These are phyloP conservation scores for Scarus forsteni DNA, from an alignment of 2,797 vertebrate genomes.

Conservation along the genomic window DNA sequence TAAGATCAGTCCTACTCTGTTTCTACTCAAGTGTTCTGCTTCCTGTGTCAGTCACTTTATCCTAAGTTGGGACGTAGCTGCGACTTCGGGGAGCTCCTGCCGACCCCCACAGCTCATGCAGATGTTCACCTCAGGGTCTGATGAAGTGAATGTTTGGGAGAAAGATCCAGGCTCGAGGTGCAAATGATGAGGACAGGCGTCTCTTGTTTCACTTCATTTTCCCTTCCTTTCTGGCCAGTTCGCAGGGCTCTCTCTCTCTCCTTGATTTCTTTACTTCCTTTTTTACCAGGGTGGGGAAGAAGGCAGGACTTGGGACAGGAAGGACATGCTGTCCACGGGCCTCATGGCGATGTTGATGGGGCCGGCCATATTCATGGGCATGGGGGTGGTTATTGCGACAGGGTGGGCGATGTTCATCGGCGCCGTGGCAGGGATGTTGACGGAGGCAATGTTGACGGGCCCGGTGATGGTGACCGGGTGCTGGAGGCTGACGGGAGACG, in stretches of 20 bases:
- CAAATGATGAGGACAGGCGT: conserved; percentile 55
- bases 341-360: conserved; percentile 96
- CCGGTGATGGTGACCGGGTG: conserved; percentile 97
- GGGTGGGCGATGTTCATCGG: conserved; percentile 97
- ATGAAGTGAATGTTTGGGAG: conserved; percentile 46
- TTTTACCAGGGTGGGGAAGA: conserved; percentile 96
- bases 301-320: conserved; percentile 97
- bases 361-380: conserved; percentile 93
- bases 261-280: background rate
- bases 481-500: conserved; percentile 93
- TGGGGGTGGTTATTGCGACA: conserved; percentile 94
- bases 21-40: conserved; percentile 71
- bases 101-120: conserved; percentile 52
- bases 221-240: conserved; percentile 66
- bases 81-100: conserved; percentile 47
- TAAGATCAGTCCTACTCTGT: conserved; percentile 68
- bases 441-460: conserved; percentile 93
- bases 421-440: conserved; percentile 84
- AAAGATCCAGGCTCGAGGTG: conserved; percentile 48
- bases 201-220: conserved; percentile 68
- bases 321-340: conserved; percentile 90
- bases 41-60: conserved; percentile 56
- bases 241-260: conserved; percentile 3
- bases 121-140: conserved; percentile 58
- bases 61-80: conserved; percentile 51